Evolutionary conservation across 2,888 invertebrate genomes (phyloP), one percentile per base, ranked within the genome.

Genomic region (Osmoderma eremita): DNA sequence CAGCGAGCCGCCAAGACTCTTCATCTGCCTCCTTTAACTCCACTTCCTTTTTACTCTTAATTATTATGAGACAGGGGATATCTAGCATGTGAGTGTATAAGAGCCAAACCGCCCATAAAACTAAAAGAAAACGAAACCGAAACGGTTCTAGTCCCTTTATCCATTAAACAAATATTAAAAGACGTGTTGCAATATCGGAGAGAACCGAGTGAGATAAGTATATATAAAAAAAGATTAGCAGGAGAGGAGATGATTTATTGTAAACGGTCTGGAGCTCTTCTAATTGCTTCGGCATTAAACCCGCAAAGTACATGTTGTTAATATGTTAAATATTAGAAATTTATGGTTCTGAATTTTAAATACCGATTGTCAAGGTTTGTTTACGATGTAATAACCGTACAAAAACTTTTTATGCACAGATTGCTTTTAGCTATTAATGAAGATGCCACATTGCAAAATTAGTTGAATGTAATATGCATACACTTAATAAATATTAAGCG

Each of bases 201-300:
- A 24, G 30, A 5, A 4, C 8, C 1, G 50, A 50, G 50, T n/a
- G 50, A 50, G 50, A 50, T 24, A 50, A 13, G 22, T 12, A 24
- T n/a, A 50, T 20, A 1, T 30, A 22, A 50, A 50, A 22, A 50
- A 13, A 3, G 24, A 50, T 56, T 56, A 54, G 39, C 54, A 41
- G 41, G 13, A 41, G 41, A 56, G n/a, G 41, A 41, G 56, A 56
- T 56, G 41, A 56, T 56, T 56, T 56, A 56, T 56, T 41, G 56
- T 24, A 56, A 56, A 41, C 20, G 39, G 41, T 41, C n/a, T 22
- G 41, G 48, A 56, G 53, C 49, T 48, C 56, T 13, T 18, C 65
- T 65, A 65, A 65, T 65, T 65, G 53, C 15, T 48, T 12, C 48
- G 15, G 45, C 65, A 56, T 56, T 49, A 65, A 54, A 48, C 54